Evolutionary conservation across 2,113 vertebrate species (phyloP).

Genomic region (Xiphophorus maculatus): DNA sequence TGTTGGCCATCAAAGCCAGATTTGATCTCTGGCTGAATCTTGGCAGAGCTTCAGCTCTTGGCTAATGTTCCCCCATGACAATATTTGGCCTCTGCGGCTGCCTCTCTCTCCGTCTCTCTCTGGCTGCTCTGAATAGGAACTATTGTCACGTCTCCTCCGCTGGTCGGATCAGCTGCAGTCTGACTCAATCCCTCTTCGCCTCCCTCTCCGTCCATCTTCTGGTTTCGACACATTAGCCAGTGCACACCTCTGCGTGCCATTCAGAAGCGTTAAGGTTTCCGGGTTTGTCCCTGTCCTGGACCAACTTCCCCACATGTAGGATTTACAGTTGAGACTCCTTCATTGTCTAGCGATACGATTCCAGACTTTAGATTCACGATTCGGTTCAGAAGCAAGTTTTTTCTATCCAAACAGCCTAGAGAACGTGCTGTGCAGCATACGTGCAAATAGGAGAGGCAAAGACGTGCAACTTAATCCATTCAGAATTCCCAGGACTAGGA

Average conservation of each 20-base stretch:
- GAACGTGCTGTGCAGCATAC: no score
- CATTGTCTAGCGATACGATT: no score
- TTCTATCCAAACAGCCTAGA: no score
- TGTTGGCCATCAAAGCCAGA: slow-evolving; percentile 66
- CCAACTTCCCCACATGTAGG: slow-evolving; percentile 19
- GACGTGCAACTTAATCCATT: no score
- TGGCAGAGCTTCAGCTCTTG: slow-evolving; percentile 65
- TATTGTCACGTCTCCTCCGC: slow-evolving; percentile 69
- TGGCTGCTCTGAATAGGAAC: slow-evolving; percentile 70
- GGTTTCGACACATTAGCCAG: background rate
- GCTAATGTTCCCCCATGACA: slow-evolving; percentile 71
- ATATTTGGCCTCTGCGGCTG: slow-evolving; percentile 69
- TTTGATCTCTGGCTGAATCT: slow-evolving; percentile 67
- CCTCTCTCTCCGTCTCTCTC: slow-evolving; percentile 19
- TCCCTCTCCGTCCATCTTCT: slow-evolving; percentile 25
- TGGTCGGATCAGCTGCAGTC: slow-evolving; percentile 71
- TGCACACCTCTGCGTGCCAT: slow-evolving; percentile 10
- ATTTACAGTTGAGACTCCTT: no score
- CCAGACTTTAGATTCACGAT: no score
- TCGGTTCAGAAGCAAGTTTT: no score
- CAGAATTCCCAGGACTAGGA: no score
- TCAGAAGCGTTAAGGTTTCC: slow-evolving; percentile 1
- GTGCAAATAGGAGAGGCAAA: no score
- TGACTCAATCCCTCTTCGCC: slow-evolving; percentile 51
- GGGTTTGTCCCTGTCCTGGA: slow-evolving; percentile 26